Conservation (phyloP, 2,113 vertebrate species). For the Acanthochromis polyacanthus region DNA sequence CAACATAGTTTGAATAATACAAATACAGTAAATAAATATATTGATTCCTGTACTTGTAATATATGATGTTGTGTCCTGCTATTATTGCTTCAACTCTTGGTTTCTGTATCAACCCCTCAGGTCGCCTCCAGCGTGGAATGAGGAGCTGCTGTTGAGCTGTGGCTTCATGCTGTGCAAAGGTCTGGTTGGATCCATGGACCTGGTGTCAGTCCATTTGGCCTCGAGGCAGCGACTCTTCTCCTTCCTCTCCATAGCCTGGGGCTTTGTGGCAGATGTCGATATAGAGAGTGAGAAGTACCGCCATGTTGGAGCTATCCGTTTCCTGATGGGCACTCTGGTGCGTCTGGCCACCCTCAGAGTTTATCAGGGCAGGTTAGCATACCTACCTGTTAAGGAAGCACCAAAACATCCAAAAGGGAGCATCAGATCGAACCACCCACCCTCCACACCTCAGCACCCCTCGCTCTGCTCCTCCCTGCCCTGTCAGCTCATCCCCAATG, state of each 20-base stretch:
- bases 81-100: not conserved
- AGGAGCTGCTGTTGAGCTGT: conserved; percentile 91
- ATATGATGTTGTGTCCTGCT: not conserved
- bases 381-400: conserved; percentile 79
- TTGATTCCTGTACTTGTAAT: not conserved
- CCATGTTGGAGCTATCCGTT: conserved; percentile 89
- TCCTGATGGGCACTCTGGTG: conserved; percentile 91
- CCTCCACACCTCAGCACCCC: conserved; percentile 50
- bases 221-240: conserved; percentile 87
- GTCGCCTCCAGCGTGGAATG: conserved; percentile 85
- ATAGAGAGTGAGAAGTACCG: conserved; percentile 95
- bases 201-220: conserved; percentile 87
- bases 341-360: conserved; percentile 84
- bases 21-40: too few relatives aligned
- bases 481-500: conserved; percentile 54
- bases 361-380: conserved; percentile 89
- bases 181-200: conserved; percentile 87
- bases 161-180: conserved; percentile 91
- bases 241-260: conserved; percentile 93
- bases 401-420: conserved; percentile 42
- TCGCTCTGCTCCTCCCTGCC: conserved; percentile 66
- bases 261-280: conserved; percentile 95
- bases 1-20: too few relatives aligned
- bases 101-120: conserved; percentile 74
- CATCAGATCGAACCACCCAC: not conserved